Conservation (phyloP, 2,113 vertebrate species). For the Callopanchax toddi region DNA sequence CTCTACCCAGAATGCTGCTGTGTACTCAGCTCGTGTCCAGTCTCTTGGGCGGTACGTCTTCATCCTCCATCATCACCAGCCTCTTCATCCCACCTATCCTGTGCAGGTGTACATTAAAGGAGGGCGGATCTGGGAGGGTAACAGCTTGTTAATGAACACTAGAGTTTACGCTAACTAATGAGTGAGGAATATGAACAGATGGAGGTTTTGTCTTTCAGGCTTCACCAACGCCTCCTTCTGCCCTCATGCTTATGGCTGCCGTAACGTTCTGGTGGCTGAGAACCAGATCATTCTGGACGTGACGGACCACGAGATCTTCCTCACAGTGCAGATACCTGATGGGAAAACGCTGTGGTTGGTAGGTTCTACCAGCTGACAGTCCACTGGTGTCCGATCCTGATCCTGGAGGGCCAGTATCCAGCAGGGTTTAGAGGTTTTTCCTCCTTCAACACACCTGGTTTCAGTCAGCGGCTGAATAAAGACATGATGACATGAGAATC, state of each 20-base stretch:
- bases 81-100: slow-evolving; percentile 84
- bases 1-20: slow-evolving; percentile 83
- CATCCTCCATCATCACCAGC: slow-evolving; percentile 93
- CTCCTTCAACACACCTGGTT: too few relatives aligned
- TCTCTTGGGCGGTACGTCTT: slow-evolving; percentile 90
- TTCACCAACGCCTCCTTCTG: slow-evolving; percentile 89
- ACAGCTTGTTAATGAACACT: too few relatives aligned
- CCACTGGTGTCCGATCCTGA: too few relatives aligned
- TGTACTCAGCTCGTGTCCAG: slow-evolving; percentile 84
- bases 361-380: slow-evolving; percentile 10
- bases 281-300: slow-evolving; percentile 88
- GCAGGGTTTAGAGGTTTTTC: too few relatives aligned
- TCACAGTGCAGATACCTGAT: slow-evolving; percentile 88
- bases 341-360: slow-evolving; percentile 93
- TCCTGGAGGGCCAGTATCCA: too few relatives aligned
- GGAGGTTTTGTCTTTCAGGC: slow-evolving; percentile 75
- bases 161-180: background rate
- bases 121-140: slow-evolving; percentile 93
- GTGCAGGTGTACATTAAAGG: slow-evolving; percentile 88
- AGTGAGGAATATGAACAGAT: background rate
- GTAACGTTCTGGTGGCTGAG: slow-evolving; percentile 87
- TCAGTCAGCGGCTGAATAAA: too few relatives aligned
- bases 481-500: too few relatives aligned
- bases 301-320: slow-evolving; percentile 85
- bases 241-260: slow-evolving; percentile 91